A percentile compares a stretch with the other conserved stretches of the same genome.
Evolutionary conservation across 2,797 vertebrate species (phyloP).

Genomic region (Momotus momota): DNA sequence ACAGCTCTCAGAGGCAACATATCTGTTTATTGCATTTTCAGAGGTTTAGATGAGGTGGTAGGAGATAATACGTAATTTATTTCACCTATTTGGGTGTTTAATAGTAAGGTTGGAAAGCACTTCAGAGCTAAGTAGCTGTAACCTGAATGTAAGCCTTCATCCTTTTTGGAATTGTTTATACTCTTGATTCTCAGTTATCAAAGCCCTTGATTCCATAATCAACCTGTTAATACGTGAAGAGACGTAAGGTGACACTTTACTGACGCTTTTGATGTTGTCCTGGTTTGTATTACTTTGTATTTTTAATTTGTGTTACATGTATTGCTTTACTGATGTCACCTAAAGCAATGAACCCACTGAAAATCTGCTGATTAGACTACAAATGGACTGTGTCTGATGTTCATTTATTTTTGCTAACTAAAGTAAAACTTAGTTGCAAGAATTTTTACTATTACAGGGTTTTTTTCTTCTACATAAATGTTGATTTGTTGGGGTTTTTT

Average conservation of each 20-base stretch:
- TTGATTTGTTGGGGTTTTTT: not conserved
- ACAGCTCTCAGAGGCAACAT: not conserved
- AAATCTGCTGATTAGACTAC: not conserved
- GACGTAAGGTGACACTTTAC: not conserved
- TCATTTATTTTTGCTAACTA: not conserved
- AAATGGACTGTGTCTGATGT: not conserved
- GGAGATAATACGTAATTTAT: not conserved
- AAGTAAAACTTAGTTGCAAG: not conserved
- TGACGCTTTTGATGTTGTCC: not conserved
- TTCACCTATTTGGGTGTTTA: not conserved
- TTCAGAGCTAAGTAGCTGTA: not conserved
- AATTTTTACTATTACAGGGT: not conserved
- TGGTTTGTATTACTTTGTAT: not conserved
- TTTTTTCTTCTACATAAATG: too few species aligned
- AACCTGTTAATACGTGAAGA: not conserved
- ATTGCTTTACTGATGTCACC: not conserved
- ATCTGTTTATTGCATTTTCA: not conserved
- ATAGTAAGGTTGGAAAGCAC: not conserved
- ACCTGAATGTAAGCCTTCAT: not conserved
- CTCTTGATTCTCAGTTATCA: not conserved
- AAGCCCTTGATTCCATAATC: not conserved
- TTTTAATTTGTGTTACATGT: not conserved
- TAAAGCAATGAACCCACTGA: not conserved
- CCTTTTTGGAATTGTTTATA: not conserved
- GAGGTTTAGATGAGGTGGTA: not conserved